phyloP scores from a whole-genome alignment of 2,888 invertebrate genomes.

The Tuberolachnus salignus region DNA sequence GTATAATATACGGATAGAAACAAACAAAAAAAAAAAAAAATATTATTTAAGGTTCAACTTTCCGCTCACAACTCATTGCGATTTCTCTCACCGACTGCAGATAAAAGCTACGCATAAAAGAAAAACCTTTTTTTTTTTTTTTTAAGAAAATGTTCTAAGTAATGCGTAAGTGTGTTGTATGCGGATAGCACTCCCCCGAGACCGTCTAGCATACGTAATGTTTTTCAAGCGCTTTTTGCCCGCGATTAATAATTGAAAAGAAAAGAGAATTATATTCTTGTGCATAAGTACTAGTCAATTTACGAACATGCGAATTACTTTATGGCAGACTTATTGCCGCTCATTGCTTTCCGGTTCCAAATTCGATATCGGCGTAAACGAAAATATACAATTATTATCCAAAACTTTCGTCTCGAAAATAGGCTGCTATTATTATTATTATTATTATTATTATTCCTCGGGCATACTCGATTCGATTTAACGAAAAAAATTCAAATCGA shows the following conservation, averaged over 20 bases:
- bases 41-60: neutral
- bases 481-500: too few relatives aligned
- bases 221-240: constrained; percentile 14
- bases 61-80: neutral
- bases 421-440: too few relatives aligned
- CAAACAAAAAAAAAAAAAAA: too few relatives aligned
- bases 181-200: neutral
- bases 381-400: neutral
- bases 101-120: constrained; percentile 9
- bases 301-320: too few relatives aligned
- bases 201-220: constrained; percentile 12
- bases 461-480: too few relatives aligned
- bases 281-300: constrained; percentile 23
- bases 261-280: neutral
- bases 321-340: too few relatives aligned
- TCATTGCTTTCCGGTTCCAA: neutral
- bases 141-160: neutral
- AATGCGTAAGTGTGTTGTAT: constrained; percentile 16
- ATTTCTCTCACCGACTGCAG: neutral
- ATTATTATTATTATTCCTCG: too few relatives aligned
- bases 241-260: constrained; percentile 30
- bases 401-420: too few relatives aligned
- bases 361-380: neutral
- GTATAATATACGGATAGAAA: too few relatives aligned
- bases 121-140: neutral